Conservation (phyloP, 2,888 invertebrate species). For the Augochlorella aurata region DNA sequence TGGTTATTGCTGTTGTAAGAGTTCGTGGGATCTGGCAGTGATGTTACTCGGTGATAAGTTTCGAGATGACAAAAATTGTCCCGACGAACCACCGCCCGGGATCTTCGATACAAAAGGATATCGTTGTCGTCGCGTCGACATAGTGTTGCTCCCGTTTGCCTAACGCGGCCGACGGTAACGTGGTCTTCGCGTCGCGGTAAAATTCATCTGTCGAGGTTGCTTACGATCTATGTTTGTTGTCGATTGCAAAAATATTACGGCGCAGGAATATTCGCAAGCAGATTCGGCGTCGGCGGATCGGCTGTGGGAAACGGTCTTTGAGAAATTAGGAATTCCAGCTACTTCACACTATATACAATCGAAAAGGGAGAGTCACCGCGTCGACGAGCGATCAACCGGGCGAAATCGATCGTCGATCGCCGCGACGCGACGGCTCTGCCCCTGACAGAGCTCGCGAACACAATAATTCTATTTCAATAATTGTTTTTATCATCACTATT, state of each 20-base stretch:
- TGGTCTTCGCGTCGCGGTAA: background rate
- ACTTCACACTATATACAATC: slow-evolving; percentile 72
- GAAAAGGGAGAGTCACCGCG: slow-evolving; percentile 49
- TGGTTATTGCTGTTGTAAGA: slow-evolving; percentile 12
- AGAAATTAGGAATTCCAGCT: slow-evolving; percentile 60
- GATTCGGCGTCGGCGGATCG: background rate
- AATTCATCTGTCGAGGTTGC: no score
- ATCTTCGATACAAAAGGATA: background rate
- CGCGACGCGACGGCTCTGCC: slow-evolving; percentile 31
- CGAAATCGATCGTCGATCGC: slow-evolving; percentile 35
- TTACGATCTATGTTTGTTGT: background rate
- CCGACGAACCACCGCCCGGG: background rate
- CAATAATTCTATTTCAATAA: slow-evolving; percentile 75
- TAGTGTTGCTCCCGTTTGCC: slow-evolving; percentile 18
- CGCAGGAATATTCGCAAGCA: background rate
- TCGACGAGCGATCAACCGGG: slow-evolving; percentile 32
- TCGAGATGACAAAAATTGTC: slow-evolving; percentile 6
- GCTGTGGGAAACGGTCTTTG: slow-evolving; percentile 14
- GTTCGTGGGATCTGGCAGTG: slow-evolving; percentile 45
- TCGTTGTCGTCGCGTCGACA: background rate
- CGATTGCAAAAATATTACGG: background rate
- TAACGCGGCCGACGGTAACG: background rate
- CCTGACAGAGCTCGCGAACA: slow-evolving; percentile 75
- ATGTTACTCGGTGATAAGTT: slow-evolving; percentile 19
- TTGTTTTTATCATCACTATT: slow-evolving; percentile 72